Percentiles rank a stretch among this genome's conserved stretches.
Evolutionary conservation across 2,888 invertebrate genomes (phyloP).

Genomic region (Platycnemis pennipes): DNA sequence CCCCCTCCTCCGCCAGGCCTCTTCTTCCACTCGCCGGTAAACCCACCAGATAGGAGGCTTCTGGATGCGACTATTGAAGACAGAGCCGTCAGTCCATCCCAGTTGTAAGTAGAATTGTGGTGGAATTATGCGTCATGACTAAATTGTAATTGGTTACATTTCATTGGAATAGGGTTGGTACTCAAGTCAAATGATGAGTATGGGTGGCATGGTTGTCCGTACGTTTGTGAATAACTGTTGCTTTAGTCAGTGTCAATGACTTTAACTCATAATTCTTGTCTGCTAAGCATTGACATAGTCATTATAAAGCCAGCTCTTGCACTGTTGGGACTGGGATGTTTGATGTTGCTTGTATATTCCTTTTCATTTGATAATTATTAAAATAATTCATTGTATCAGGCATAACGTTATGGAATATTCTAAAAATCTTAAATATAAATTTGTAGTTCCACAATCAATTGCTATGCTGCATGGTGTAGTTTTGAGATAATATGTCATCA

Average conservation of each 20-base stretch:
- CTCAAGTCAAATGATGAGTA: not conserved
- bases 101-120: slow-evolving; percentile 71
- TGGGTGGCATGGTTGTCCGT: not conserved
- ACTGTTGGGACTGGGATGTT: too few species aligned
- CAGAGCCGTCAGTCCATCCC: slow-evolving; percentile 75
- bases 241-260: not conserved
- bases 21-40: slow-evolving; percentile 80
- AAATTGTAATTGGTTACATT: not conserved
- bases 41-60: slow-evolving; percentile 69
- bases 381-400: too few species aligned
- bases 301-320: too few species aligned
- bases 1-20: slow-evolving; percentile 77
- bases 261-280: not conserved
- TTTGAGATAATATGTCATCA: too few species aligned
- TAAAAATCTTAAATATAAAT: too few species aligned
- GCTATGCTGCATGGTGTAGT: too few species aligned
- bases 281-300: not conserved
- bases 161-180: not conserved
- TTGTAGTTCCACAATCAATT: too few species aligned
- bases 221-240: not conserved
- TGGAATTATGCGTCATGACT: not conserved
- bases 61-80: slow-evolving; percentile 77
- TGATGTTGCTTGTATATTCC: too few species aligned
- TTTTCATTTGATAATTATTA: too few species aligned
- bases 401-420: too few species aligned